Conservation (phyloP, 2,888 invertebrate genomes). For the Xanthorhoe spadicearia region DNA sequence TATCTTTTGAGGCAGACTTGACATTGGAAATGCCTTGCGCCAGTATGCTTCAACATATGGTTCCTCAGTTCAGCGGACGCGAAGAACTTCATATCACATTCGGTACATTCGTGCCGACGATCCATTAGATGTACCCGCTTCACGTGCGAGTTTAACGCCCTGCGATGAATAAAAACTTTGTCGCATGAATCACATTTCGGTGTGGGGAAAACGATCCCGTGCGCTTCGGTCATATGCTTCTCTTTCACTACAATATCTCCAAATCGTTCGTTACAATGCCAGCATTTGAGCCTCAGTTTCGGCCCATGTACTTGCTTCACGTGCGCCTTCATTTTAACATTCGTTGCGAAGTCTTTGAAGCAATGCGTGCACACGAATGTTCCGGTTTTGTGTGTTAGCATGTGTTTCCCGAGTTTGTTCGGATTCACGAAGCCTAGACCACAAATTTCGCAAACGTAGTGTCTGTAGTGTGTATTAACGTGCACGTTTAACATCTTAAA, state of each 20-base stretch:
- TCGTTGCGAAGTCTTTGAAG: constrained; percentile 43
- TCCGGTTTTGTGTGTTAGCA: constrained; percentile 66
- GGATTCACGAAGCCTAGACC: constrained; percentile 68
- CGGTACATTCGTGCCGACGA: constrained; percentile 55
- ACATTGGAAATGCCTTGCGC: constrained; percentile 77
- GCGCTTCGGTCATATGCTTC: constrained; percentile 55
- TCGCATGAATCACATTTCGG: constrained; percentile 59
- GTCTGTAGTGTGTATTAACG: constrained; percentile 60
- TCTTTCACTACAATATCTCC: constrained; percentile 49
- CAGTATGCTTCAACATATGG: constrained; percentile 80
- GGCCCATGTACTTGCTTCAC: constrained; percentile 60
- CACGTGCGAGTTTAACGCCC: constrained; percentile 57
- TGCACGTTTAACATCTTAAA: constrained; percentile 57
- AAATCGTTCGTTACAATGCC: constrained; percentile 52
- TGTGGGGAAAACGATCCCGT: constrained; percentile 51
- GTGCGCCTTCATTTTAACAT: constrained; percentile 61
- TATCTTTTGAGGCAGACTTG: constrained; percentile 80
- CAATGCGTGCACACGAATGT: constrained; percentile 29
- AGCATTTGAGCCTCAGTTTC: constrained; percentile 58
- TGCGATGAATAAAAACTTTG: constrained; percentile 57
- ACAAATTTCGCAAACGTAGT: constrained; percentile 60
- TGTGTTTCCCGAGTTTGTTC: constrained; percentile 59
- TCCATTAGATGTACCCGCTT: constrained; percentile 61
- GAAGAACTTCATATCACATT: constrained; percentile 71
- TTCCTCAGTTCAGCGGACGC: constrained; percentile 66